phyloP scores from a whole-genome alignment of 2,113 vertebrate genomes.

The Mesoclemmys tuberculata region DNA sequence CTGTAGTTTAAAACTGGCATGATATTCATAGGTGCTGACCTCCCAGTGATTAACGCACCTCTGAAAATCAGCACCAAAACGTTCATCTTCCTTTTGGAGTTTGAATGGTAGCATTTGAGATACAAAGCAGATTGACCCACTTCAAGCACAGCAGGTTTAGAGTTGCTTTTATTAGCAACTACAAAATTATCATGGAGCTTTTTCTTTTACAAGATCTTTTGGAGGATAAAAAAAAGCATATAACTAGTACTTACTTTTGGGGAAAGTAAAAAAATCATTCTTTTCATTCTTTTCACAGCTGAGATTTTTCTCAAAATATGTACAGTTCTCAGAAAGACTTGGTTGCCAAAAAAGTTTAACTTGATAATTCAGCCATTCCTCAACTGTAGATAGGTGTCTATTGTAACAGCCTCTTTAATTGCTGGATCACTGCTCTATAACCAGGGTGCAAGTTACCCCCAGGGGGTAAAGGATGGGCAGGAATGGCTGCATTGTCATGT shows the following conservation, averaged over 20 bases:
- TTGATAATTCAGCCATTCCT: slow-evolving; percentile 74
- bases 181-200: slow-evolving; percentile 66
- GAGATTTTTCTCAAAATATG: slow-evolving; percentile 80
- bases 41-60: not conserved
- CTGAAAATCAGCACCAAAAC: slow-evolving; percentile 36
- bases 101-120: slow-evolving; percentile 52
- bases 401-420: not conserved
- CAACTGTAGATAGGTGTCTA: not conserved
- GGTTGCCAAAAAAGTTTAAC: slow-evolving; percentile 86
- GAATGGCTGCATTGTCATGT: slow-evolving; percentile 45
- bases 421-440: slow-evolving; percentile 10
- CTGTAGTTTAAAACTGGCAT: slow-evolving; percentile 53
- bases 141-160: slow-evolving; percentile 61
- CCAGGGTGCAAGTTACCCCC: not conserved
- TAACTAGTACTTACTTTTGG: slow-evolving; percentile 48
- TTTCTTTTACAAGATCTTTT: slow-evolving; percentile 59
- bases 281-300: slow-evolving; percentile 82
- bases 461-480: not conserved
- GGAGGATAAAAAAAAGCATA: slow-evolving; percentile 1
- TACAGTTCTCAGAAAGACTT: slow-evolving; percentile 81
- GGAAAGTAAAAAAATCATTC: slow-evolving; percentile 43
- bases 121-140: slow-evolving; percentile 61
- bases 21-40: slow-evolving; percentile 19
- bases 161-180: slow-evolving; percentile 75
- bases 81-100: slow-evolving; percentile 52